These are phyloP conservation scores for Laterallus jamaicensis DNA, from an alignment of 2,113 vertebrate genomes.

Conservation along the genomic window DNA sequence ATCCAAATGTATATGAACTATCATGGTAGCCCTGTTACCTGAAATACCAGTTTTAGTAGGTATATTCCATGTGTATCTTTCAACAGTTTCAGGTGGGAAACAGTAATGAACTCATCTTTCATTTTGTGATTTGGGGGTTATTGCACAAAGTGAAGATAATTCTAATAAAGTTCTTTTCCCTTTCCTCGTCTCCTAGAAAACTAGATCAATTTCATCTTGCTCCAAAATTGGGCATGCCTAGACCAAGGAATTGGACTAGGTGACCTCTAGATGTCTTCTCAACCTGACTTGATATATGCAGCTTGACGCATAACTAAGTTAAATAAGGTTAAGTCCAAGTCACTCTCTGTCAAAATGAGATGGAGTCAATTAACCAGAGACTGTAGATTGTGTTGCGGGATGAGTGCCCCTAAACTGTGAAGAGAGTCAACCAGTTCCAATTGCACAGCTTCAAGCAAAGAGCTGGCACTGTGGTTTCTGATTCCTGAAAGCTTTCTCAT, in stretches of 20 bases:
- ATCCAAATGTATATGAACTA: neutral
- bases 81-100: neutral
- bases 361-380: neutral
- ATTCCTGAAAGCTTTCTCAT: neutral
- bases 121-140: neutral
- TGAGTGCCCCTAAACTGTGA: neutral
- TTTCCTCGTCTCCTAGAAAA: neutral
- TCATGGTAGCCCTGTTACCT: neutral
- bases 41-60: neutral
- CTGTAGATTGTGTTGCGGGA: neutral
- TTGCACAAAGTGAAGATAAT: neutral
- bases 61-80: neutral
- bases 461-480: neutral
- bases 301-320: neutral
- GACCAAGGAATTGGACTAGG: neutral
- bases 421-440: neutral
- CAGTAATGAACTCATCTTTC: neutral
- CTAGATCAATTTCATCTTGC: neutral
- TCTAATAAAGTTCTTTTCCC: neutral
- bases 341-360: neutral
- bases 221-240: neutral
- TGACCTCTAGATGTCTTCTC: neutral
- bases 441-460: neutral
- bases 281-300: neutral
- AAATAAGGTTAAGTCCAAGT: neutral